Base-by-base conservation (phyloP, 2,888 invertebrate genomes). In the Acrocera orbiculus region DNA sequence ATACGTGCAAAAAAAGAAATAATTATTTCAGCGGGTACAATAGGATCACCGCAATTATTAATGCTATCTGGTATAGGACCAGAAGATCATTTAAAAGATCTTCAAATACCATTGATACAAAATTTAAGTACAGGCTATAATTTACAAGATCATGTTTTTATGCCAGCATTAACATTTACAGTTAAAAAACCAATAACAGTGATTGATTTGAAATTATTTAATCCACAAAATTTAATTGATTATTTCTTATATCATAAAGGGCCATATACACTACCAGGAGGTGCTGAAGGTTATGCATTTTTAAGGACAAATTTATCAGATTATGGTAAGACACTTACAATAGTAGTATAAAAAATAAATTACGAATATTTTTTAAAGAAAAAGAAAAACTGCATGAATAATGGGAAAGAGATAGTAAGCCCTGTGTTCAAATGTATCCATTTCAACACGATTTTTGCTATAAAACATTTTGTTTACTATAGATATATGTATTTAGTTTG, bases 281-380 rank as follows among this genome's bases (percentile, higher is more conserved):
- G 80, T 0, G 78, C 81, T 0, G 74, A 80, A 43, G 82, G 73
- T 0, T 55, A 81, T 10, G 85, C 76, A 1, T 83, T 83, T 52
- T 48, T 79, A 0, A 69, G 76, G 38, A 80, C 82, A 0, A 69
- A 70, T 32, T 66, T 65, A 36, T 65, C 71, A 0, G 50, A 47
- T 4, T 50, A 51, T 41, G 48, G 54, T 54, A 32, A 46, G 46
- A 10, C n/a, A 8, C n/a, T 16, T n/a, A n/a, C n/a, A n/a, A n/a
- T n/a, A n/a, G n/a, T n/a, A n/a, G n/a, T n/a, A n/a, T n/a, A n/a
- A n/a, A n/a, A n/a, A n/a, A n/a, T n/a, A n/a, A n/a, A n/a, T n/a
- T n/a, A n/a, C n/a, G n/a, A n/a, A n/a, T n/a, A n/a, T n/a, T n/a
- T n/a, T n/a, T n/a, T n/a, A n/a, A n/a, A n/a, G n/a, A n/a, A n/a